Base-by-base conservation (phyloP, 2,797 vertebrate genomes). In the Sebastes dallii region DNA sequence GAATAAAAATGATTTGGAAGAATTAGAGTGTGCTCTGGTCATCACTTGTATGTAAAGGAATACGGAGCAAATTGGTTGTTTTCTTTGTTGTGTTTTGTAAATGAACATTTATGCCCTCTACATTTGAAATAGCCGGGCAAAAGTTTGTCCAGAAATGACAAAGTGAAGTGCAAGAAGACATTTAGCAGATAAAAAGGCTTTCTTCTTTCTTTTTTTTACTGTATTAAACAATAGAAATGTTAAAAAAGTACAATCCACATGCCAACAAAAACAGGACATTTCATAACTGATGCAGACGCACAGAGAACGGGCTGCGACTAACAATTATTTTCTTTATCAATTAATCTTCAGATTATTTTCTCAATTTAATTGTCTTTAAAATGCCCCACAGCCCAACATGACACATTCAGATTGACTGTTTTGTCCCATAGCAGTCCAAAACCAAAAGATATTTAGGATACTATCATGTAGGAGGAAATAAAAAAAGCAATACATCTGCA, bases 1-100 rank as follows among this genome's bases (percentile, higher is more conserved):
- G 83, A 96, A 96, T 95, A 95, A 96, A 92, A 93, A 88, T 39
- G 3, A 92, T 92, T 92, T 94, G 89, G 88, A 95, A 94, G 87
- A 90, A 78, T 66, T 46, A 0, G 69, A 22, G 3, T 58, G 58
- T 83, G 25, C 3, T 16, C 27, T 69, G 34, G 46, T 71, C n/a
- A 8, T 91, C 8, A 36, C 13, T 87, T 73, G 3, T 46, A 30
- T 55, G 4, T 32, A 22, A 1, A 24, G 14, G 1, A 18, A 13
- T n/a, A 32, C 4, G 10, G 22, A 27, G 11, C 14, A 10, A 29
- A 54, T 27, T 4, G 6, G 4, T 18, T 36, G 4, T 55, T 59
- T 32, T 46, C 7, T 18, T 62, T 18, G 16, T 13, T 68, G 25
- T 18, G 8, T 59, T 60, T 42, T 65, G 9, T 46, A 34, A 54